Evolutionary conservation across 2,888 invertebrate genomes (phyloP).

Genomic region (Chrysotoxum bicinctum): DNA sequence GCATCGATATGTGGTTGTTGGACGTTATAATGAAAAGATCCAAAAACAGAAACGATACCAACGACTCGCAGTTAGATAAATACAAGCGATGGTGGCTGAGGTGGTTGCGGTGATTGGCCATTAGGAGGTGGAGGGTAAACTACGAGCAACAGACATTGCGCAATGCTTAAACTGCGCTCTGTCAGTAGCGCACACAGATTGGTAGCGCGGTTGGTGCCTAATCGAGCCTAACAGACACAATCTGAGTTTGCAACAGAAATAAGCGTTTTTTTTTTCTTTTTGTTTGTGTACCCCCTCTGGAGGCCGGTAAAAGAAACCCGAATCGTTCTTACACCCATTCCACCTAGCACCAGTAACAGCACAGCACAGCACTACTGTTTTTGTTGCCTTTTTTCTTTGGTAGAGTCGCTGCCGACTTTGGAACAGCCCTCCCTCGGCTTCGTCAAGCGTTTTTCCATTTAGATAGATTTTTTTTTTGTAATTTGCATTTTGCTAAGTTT

Average conservation of each 20-base stretch:
- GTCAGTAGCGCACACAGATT: constrained; percentile 47
- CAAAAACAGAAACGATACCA: constrained; percentile 38
- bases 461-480: constrained; percentile 46
- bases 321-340: constrained; percentile 67
- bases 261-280: constrained; percentile 4
- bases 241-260: constrained; percentile 33
- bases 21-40: constrained; percentile 32
- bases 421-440: constrained; percentile 4
- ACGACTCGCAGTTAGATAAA: constrained; percentile 22
- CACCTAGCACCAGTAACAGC: constrained; percentile 20
- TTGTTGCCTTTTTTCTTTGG: constrained; percentile 43
- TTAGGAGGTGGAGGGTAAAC: constrained; percentile 44
- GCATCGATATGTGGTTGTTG: constrained; percentile 32
- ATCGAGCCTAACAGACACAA: constrained; percentile 62
- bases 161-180: constrained; percentile 54
- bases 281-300: background rate
- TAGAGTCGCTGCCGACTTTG: constrained; percentile 22
- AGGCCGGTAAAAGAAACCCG: constrained; percentile 50
- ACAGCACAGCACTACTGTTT: constrained; percentile 22
- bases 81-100: background rate
- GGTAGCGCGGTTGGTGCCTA: constrained; percentile 48
- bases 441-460: constrained; percentile 69
- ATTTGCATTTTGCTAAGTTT: constrained; percentile 71
- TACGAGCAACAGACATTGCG: constrained; percentile 37
- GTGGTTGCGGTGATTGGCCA: constrained; percentile 14